Conservation (phyloP, 2,113 vertebrate species). For the Benitochromis conjunctus region DNA sequence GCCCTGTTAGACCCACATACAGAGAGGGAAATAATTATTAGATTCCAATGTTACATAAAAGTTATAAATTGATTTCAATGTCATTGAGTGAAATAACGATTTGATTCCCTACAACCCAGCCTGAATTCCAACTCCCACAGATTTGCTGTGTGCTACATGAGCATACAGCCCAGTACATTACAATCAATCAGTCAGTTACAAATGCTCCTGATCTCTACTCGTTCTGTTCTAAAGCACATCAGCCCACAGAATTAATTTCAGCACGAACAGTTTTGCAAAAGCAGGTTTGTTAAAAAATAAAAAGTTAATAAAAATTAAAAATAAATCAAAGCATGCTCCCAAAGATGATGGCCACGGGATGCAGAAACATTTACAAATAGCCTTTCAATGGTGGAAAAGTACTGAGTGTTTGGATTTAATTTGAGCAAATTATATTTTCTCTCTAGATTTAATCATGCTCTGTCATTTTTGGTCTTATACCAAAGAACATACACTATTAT, state of each 20-base stretch:
- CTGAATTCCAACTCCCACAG: neutral
- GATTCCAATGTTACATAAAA: neutral
- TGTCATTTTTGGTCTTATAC: neutral
- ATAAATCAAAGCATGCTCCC: neutral
- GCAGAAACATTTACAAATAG: neutral
- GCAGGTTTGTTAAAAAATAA: neutral
- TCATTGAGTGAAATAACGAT: neutral
- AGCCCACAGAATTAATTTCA: neutral
- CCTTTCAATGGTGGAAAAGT: neutral
- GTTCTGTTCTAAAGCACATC: neutral
- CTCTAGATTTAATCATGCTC: fast-evolving
- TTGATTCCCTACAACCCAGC: neutral
- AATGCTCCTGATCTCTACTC: neutral
- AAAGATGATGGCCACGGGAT: neutral
- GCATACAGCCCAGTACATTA: neutral
- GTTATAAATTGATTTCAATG: neutral
- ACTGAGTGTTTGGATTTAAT: neutral
- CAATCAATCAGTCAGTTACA: neutral
- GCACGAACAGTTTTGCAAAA: neutral
- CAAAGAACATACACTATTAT: neutral
- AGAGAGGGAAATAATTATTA: neutral
- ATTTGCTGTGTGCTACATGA: neutral
- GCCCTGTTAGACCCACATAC: neutral
- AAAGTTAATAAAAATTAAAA: neutral
- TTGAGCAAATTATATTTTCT: neutral